Evolutionary conservation across 2,113 vertebrate species (phyloP).

Genomic region (Pollachius pollachius): DNA sequence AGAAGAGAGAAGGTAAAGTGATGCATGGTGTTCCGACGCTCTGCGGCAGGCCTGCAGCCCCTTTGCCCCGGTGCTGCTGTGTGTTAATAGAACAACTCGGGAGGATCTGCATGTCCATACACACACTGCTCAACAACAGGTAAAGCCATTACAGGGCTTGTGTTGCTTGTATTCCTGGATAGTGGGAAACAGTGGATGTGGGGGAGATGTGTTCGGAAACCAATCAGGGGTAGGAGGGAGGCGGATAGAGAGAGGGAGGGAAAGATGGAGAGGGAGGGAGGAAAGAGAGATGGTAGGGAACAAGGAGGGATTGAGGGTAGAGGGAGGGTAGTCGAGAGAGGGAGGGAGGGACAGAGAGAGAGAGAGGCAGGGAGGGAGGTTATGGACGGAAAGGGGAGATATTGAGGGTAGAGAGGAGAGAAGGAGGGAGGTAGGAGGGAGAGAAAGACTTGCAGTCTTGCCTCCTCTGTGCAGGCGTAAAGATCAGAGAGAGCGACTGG

Average conservation of each 20-base stretch:
- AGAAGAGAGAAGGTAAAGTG: too few relatives aligned
- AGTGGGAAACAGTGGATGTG: too few relatives aligned
- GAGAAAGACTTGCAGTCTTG: neutral
- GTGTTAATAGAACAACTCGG: too few relatives aligned
- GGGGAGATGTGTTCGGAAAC: too few relatives aligned
- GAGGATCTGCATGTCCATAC: too few relatives aligned
- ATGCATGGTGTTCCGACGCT: too few relatives aligned
- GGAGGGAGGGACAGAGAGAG: neutral
- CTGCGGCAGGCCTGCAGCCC: too few relatives aligned
- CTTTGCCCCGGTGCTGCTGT: too few relatives aligned
- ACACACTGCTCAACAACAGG: too few relatives aligned
- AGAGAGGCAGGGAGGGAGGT: neutral
- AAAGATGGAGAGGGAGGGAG: neutral
- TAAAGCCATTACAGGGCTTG: too few relatives aligned
- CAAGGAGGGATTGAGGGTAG: neutral
- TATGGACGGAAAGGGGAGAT: neutral
- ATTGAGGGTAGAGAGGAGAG: neutral
- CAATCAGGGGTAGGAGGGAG: conserved; percentile 4
- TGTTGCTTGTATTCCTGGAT: neutral
- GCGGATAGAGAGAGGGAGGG: neutral
- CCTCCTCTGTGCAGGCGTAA: too few relatives aligned
- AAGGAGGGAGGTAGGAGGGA: neutral
- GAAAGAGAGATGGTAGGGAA: neutral
- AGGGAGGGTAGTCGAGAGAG: neutral
- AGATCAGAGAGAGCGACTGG: neutral